phyloP scores from a whole-genome alignment of 2,797 vertebrate genomes.

The Geotrypetes seraphini region DNA sequence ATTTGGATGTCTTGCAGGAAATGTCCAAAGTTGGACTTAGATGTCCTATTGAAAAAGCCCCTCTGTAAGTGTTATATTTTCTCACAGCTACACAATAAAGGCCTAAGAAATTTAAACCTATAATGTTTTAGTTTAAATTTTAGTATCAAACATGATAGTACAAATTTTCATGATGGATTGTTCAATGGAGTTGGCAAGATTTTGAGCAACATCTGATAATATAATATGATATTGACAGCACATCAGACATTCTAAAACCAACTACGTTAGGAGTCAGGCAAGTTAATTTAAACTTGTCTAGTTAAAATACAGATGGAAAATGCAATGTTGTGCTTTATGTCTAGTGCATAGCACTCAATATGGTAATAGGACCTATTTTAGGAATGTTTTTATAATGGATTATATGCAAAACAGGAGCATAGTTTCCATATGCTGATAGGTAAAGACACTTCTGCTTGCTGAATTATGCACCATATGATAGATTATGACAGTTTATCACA shows the following conservation, averaged over 20 bases:
- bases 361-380: conserved; percentile 1
- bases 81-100: too few species aligned
- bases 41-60: too few species aligned
- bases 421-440: conserved; percentile 23
- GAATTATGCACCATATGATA: conserved; percentile 31
- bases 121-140: too few species aligned
- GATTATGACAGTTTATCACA: conserved; percentile 28
- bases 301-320: conserved; percentile 13
- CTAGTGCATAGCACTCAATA: conserved; percentile 6
- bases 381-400: conserved; percentile 18
- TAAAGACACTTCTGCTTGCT: conserved; percentile 25
- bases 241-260: conserved; percentile 13
- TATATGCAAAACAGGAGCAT: conserved; percentile 24
- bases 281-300: conserved; percentile 20
- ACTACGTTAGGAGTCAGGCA: conserved; percentile 10
- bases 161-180: too few species aligned
- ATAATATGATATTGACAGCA: too few species aligned
- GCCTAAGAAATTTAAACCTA: too few species aligned
- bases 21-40: too few species aligned
- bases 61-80: too few species aligned
- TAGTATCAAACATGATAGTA: too few species aligned
- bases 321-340: conserved; percentile 17
- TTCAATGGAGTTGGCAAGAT: too few species aligned
- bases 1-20: too few species aligned
- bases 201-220: too few species aligned